Evolutionary conservation across 2,888 invertebrate genomes (phyloP), one percentile per base, ranked within the genome.

Genomic region (Acrobeloides nanus): DNA sequence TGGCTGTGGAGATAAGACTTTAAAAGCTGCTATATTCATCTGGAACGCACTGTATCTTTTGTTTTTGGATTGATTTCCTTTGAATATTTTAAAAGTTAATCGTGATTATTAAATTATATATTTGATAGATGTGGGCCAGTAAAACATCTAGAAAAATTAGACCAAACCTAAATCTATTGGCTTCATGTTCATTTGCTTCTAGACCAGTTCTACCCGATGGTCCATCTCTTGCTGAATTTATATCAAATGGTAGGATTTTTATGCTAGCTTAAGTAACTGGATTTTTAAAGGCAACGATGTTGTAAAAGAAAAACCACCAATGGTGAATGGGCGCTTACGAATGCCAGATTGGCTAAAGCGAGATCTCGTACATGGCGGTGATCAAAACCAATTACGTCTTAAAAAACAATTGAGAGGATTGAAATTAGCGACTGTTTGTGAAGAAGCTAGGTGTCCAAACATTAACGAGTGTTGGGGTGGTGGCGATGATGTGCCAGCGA

Each of bases 401-500:
- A 70, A 67, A 48, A 64, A 61, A 35, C 72, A 71, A 38, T 49
- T 72, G 42, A 57, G 65, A 21, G 54, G 58, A 3, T 45, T 68
- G 29, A 72, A 72, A 42, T 47, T 72, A 41, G 57, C 72, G 10
- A 72, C 72, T 5, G 72, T 72, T 24, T 72, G 72, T 38, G 61
- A 72, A 47, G 72, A 68, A 53, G 67, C 56, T 7, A 49, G 68
- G 21, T 72, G 72, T 43, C 72, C 72, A 20, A 72, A 72, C 50
- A 56, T 72, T 15, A 66, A 95, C 10, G 55, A 95, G 78, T 97
- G 97, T 76, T 93, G 92, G 92, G 90, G 90, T 44, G 72, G 70
- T 6, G 89, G 89, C 0, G 90, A 90, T 12, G 84, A 87, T 78
- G 86, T 86, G 25, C 89, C 88, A 17, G 87, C 95, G n/a, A 99